Evolutionary conservation across 2,113 vertebrate species (phyloP).

Genomic region (Drymodes brunneopygia): DNA sequence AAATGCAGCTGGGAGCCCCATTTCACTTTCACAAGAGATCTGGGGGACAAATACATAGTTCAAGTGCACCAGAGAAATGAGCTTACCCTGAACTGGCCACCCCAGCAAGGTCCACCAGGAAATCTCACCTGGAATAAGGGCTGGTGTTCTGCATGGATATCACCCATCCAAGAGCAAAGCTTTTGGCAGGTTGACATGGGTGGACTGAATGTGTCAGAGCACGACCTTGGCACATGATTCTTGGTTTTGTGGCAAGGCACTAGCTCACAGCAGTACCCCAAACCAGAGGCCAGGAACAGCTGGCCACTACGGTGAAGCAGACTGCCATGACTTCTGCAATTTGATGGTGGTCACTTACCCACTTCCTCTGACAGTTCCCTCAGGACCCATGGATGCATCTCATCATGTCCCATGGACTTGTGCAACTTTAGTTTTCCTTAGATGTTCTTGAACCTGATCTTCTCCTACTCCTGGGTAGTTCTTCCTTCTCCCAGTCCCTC

Average conservation of each 20-base stretch:
- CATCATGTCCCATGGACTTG: neutral
- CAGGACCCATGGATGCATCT: neutral
- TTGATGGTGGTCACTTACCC: neutral
- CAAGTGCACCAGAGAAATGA: neutral
- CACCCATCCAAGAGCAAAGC: neutral
- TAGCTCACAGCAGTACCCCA: neutral
- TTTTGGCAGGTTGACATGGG: neutral
- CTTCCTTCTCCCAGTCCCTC: neutral
- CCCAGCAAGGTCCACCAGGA: neutral
- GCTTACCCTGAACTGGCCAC: neutral
- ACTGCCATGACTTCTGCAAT: neutral
- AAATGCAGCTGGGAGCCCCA: neutral
- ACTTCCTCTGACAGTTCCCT: neutral
- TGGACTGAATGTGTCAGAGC: neutral
- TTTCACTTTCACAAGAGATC: neutral
- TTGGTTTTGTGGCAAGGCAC: neutral
- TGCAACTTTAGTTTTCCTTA: neutral
- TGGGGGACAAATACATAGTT: neutral
- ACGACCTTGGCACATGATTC: neutral
- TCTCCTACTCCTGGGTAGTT: neutral
- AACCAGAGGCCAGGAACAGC: neutral
- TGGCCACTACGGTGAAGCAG: neutral
- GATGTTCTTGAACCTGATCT: neutral
- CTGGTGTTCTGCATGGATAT: neutral
- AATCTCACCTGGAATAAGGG: neutral